phyloP scores from a whole-genome alignment of 2,113 vertebrate genomes.

The Lamprotornis superbus region DNA sequence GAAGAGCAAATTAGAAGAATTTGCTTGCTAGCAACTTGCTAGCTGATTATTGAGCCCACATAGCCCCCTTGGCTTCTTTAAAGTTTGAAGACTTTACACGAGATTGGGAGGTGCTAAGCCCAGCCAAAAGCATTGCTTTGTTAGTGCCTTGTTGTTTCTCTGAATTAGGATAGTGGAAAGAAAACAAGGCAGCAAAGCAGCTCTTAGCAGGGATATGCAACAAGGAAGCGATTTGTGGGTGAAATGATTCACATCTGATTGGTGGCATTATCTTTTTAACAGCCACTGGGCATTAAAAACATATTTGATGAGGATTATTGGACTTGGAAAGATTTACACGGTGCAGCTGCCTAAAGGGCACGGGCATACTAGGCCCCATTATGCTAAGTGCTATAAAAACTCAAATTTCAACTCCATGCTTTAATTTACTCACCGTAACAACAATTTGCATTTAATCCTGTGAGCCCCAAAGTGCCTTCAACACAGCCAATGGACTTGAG shows the following conservation, averaged over 20 bases:
- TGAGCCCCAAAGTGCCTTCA: not conserved
- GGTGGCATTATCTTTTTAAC: not conserved
- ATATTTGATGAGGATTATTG: not conserved
- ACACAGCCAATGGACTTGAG: not conserved
- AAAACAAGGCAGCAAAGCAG: conserved; percentile 5
- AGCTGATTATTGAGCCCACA: not conserved
- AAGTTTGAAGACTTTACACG: not conserved
- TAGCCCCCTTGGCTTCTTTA: not conserved
- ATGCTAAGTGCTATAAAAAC: conserved; percentile 37
- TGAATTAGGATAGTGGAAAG: not conserved
- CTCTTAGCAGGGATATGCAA: not conserved
- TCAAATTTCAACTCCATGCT: conserved; percentile 19
- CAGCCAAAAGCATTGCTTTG: not conserved
- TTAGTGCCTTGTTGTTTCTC: not conserved
- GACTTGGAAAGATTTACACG: not conserved
- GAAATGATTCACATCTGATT: not conserved
- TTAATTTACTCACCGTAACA: conserved; percentile 18
- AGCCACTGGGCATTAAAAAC: conserved; percentile 1
- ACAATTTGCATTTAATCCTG: conserved; percentile 11
- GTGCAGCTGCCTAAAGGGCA: conserved; percentile 24
- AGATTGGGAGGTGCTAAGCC: not conserved
- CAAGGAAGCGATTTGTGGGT: not conserved
- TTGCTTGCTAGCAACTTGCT: not conserved
- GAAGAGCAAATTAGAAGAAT: not conserved
- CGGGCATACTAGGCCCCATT: not conserved